phyloP scores from a whole-genome alignment of 2,888 invertebrate species.

The Exephanes ischioxanthus region DNA sequence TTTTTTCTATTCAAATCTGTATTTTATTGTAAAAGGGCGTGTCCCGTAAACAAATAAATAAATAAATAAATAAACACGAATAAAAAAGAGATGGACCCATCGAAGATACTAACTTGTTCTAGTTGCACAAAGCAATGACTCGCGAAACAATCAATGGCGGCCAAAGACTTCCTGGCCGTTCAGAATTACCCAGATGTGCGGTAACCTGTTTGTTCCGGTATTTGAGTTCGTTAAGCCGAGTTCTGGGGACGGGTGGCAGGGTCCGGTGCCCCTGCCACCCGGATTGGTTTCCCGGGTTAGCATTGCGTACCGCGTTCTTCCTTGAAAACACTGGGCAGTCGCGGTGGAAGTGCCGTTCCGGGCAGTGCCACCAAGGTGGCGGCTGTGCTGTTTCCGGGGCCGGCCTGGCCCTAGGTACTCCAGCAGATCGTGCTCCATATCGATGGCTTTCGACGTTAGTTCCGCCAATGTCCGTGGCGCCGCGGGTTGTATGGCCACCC shows the following conservation, averaged over 20 bases:
- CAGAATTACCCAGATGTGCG: constrained; percentile 10
- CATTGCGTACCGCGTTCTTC: background rate
- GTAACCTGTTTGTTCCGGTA: background rate
- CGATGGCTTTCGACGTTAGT: background rate
- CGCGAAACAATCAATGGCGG: constrained; percentile 28
- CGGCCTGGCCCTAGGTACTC: too few relatives aligned
- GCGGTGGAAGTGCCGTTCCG: too few relatives aligned
- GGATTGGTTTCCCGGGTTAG: background rate
- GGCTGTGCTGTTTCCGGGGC: too few relatives aligned
- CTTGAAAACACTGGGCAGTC: too few relatives aligned
- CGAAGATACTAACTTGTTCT: too few relatives aligned
- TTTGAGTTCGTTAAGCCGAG: background rate
- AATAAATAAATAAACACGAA: too few relatives aligned
- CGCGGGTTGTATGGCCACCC: background rate
- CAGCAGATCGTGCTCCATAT: background rate
- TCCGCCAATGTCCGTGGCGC: background rate
- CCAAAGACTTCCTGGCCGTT: background rate
- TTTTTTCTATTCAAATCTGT: too few relatives aligned
- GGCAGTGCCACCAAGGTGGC: too few relatives aligned
- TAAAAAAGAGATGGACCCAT: too few relatives aligned
- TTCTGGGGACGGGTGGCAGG: constrained; percentile 1
- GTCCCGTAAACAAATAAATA: too few relatives aligned
- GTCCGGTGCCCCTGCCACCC: constrained; percentile 10
- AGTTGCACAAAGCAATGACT: constrained; percentile 17
- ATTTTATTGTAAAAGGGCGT: too few relatives aligned